phyloP scores from a whole-genome alignment of 2,113 vertebrate species.

The Pimephales promelas region DNA sequence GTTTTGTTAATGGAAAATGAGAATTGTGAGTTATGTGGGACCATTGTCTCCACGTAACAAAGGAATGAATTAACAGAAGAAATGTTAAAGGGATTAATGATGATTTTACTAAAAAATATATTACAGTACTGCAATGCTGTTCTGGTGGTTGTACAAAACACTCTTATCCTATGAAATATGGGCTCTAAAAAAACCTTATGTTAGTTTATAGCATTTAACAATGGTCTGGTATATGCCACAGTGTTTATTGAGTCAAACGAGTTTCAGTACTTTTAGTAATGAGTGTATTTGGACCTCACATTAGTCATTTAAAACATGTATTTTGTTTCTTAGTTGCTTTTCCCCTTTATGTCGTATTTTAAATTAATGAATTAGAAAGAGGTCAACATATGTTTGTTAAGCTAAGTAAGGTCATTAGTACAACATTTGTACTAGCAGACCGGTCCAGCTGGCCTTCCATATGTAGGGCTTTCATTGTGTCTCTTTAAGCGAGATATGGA shows the following conservation, averaged over 20 bases:
- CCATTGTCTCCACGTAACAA: not conserved
- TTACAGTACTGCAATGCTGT: constrained; percentile 5
- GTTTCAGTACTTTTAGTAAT: constrained; percentile 34
- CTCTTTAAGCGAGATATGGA: constrained; percentile 43
- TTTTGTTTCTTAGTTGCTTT: not conserved
- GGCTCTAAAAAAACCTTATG: not conserved
- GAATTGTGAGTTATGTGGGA: constrained; percentile 16
- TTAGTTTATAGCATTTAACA: constrained; percentile 39
- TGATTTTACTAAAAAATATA: constrained; percentile 18
- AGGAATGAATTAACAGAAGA: constrained; percentile 22
- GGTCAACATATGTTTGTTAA: constrained; percentile 49
- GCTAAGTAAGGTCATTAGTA: constrained; percentile 51
- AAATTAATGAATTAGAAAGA: constrained; percentile 7
- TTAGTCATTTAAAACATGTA: not conserved
- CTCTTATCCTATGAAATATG: constrained; percentile 5
- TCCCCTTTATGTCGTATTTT: not conserved
- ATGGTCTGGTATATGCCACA: constrained; percentile 37
- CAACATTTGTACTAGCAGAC: constrained; percentile 50
- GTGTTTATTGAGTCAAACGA: constrained; percentile 59
- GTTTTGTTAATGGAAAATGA: constrained; percentile 14
- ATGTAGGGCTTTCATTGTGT: constrained; percentile 53
- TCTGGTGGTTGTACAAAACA: constrained; percentile 19
- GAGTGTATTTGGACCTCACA: not conserved
- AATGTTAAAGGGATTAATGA: constrained; percentile 17
- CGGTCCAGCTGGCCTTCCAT: constrained; percentile 62